phyloP scores from a whole-genome alignment of 2,888 invertebrate genomes.

The Drosophila affinis region DNA sequence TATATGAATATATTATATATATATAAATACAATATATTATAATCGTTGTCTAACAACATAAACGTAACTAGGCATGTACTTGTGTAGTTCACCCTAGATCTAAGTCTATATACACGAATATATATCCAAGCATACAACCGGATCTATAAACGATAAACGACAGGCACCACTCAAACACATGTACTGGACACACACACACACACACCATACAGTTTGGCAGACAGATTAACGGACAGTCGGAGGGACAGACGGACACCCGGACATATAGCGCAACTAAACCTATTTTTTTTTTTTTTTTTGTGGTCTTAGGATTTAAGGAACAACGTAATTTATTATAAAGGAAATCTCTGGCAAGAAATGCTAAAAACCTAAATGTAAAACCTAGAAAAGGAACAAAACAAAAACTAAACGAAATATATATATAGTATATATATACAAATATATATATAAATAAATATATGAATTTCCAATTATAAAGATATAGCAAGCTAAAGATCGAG shows the following conservation, averaged over 20 bases:
- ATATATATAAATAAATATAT: slow-evolving; percentile 53
- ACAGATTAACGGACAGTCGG: background rate
- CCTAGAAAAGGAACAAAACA: slow-evolving; percentile 58
- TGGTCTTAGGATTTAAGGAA: slow-evolving; percentile 71
- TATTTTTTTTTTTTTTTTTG: slow-evolving; percentile 72
- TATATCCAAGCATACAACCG: slow-evolving; percentile 31
- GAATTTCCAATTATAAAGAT: slow-evolving; percentile 46
- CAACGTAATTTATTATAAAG: slow-evolving; percentile 74
- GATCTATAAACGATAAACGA: slow-evolving; percentile 48
- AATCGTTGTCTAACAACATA: slow-evolving; percentile 80
- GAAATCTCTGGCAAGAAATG: slow-evolving; percentile 35
- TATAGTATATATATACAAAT: slow-evolving; percentile 42
- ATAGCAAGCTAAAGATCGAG: slow-evolving; percentile 31
- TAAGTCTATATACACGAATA: slow-evolving; percentile 51
- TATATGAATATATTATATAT: slow-evolving; percentile 61
- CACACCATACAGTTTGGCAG: slow-evolving; percentile 34
- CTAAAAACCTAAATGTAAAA: slow-evolving; percentile 68
- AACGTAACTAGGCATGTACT: slow-evolving; percentile 76
- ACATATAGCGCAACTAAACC: slow-evolving; percentile 59
- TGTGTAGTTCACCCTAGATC: slow-evolving; percentile 68
- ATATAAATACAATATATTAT: slow-evolving; percentile 51
- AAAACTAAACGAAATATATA: slow-evolving; percentile 54
- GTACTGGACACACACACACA: slow-evolving; percentile 11
- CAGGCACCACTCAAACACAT: slow-evolving; percentile 6
- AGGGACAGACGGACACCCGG: background rate